Evolutionary conservation across 2,113 vertebrate species (phyloP).

Genomic region (Anoplopoma fimbria): DNA sequence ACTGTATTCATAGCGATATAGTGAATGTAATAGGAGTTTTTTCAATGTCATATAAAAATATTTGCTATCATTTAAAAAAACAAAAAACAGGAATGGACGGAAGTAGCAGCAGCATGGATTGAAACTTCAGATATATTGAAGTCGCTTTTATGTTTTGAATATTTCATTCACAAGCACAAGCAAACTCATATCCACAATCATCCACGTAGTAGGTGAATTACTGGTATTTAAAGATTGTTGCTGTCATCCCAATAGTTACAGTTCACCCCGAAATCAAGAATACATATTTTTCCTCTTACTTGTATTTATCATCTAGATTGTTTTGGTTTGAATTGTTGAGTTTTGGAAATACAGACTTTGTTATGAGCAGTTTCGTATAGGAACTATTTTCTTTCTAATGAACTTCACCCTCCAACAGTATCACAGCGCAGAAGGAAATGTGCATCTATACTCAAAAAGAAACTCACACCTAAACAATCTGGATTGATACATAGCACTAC

Average conservation of each 20-base stretch:
- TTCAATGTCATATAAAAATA: slow-evolving; percentile 58
- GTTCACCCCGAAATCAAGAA: neutral
- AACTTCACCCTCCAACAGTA: neutral
- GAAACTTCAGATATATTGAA: slow-evolving; percentile 26
- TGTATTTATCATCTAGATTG: neutral
- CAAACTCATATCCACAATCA: neutral
- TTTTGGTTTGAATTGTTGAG: too few species aligned
- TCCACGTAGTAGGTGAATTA: neutral
- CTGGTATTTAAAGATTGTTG: neutral
- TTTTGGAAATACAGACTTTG: neutral
- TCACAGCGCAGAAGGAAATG: too few species aligned
- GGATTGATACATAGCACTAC: neutral
- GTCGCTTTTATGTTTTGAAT: slow-evolving; percentile 21
- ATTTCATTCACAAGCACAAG: slow-evolving; percentile 14
- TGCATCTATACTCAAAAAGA: too few species aligned
- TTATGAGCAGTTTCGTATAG: too few species aligned
- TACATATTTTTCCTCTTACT: neutral
- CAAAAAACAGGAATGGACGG: slow-evolving; percentile 11
- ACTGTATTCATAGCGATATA: slow-evolving; percentile 53
- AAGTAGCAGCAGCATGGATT: slow-evolving; percentile 13
- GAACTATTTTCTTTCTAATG: too few species aligned
- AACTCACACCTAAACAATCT: too few species aligned
- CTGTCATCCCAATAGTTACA: neutral
- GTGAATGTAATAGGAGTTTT: slow-evolving; percentile 49
- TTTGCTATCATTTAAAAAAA: slow-evolving; percentile 28